Evolutionary conservation across 2,888 invertebrate species (phyloP), one percentile per base, ranked within the genome.

Genomic region (Nemapogon koenigi): DNA sequence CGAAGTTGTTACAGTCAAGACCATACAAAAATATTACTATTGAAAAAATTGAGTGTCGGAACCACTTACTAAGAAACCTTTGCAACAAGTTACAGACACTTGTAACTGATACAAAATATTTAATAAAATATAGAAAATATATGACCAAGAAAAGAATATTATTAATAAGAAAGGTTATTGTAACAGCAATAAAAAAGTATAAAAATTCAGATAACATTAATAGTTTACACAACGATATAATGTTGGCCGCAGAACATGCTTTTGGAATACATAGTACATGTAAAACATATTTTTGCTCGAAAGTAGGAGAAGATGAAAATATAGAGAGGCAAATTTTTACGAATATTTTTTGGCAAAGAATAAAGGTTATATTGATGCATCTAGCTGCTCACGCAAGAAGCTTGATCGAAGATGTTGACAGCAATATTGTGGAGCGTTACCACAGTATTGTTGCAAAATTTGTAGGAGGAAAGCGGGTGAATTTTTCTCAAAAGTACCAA

Each of bases 381-480:
- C 8, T 33, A 6, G 43, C 42, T 29, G 13, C 37, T 14, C 41
- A 46, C 37, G 37, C 48, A 10, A 36, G 45, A 13, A 49, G 31
- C 31, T 39, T 54, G 22, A 39, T 53, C 3, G 41, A 48, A 36
- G 42, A 55, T 30, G 47, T 52, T 4, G 43, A 49, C 33, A 59
- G 47, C 26, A 55, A 57, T 41, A 29, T 36, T 4, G 54, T 55
- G 2, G 57, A 59, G 46, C 35, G 41, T 11, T 59, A 48, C 35
- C 55, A 57, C 38, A 47, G 46, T 11, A 43, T 53, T 3, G 47
- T 58, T 3, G 51, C 53, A 4, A 55, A 55, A 46, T 53, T 49
- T 40, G 46, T 52, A 13, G 54, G 55, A 3, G 62, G 58, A 3
- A 62, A 60, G 48, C 39, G 56, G 39, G 49, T 55, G 6, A 58